These are phyloP conservation scores for Pinna nobilis DNA, from an alignment of 1,140 invertebrate genomes.

Conservation along the genomic window DNA sequence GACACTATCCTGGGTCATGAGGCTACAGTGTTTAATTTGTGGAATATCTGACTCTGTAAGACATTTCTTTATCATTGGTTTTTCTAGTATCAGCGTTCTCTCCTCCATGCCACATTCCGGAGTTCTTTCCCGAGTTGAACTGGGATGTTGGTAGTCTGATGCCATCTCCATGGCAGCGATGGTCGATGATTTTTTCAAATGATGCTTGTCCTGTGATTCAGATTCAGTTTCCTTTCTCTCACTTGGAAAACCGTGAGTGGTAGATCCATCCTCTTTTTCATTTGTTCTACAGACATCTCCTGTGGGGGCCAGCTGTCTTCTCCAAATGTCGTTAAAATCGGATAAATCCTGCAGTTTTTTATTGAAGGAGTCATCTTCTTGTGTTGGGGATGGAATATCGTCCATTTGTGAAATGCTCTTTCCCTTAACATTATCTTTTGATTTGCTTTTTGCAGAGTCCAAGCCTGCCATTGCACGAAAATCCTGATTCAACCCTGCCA, in stretches of 20 bases:
- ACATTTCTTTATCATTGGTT: slow-evolving; percentile 50
- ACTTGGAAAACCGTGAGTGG: background rate
- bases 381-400: background rate
- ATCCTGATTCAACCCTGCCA: slow-evolving; percentile 53
- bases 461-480: slow-evolving; percentile 33
- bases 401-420: background rate
- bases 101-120: slow-evolving; percentile 44
- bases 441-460: background rate
- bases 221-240: slow-evolving; percentile 1
- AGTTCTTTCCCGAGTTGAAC: slow-evolving; percentile 32
- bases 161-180: slow-evolving; percentile 37
- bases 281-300: slow-evolving; percentile 44
- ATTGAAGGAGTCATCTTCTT: slow-evolving; percentile 30
- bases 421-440: background rate
- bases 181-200: slow-evolving; percentile 38
- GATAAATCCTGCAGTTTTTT: slow-evolving; percentile 46
- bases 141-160: slow-evolving; percentile 3
- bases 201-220: slow-evolving; percentile 5
- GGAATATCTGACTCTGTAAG: slow-evolving; percentile 44
- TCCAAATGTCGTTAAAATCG: slow-evolving; percentile 56
- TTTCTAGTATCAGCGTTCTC: slow-evolving; percentile 41
- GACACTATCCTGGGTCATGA: slow-evolving; percentile 31
- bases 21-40: slow-evolving; percentile 36
- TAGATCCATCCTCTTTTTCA: background rate
- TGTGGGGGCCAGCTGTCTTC: slow-evolving; percentile 51